Evolutionary conservation across 23 tunicate genomes (phyloP), one percentile per base, ranked within the genome.

Genomic region (Ciona savignyi): DNA sequence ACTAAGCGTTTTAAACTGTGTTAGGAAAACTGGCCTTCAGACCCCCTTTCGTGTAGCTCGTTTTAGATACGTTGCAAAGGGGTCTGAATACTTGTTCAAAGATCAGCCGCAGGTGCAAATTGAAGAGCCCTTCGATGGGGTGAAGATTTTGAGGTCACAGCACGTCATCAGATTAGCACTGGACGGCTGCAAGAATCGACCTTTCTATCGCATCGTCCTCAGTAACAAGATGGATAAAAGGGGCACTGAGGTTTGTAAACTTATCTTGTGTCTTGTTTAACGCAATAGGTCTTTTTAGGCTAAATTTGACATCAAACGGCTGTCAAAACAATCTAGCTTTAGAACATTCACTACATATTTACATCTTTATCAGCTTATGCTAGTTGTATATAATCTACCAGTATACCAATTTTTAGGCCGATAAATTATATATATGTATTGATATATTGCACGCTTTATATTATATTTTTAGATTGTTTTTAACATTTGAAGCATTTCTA

Each of bases 111-210:
- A 71, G 23, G 70, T 42, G 2, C 34, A 71, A 70, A 48, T 84
- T 22, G 2, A 4, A 1, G 61, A 78, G 62, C 34, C 60, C 20
- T 65, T 77, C 64, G 82, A 84, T 51, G 89, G 89, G n/a, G 78
- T 68, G 1, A 25, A 32, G 34, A 30, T 9, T 2, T 25, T 84
- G 33, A 77, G 70, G 42, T 23, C 34, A 0, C 23, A 77, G 24
- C 30, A 56, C 21, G 31, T 23, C 1, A 90, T 90, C 22, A 67
- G 97, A 63, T 72, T 90, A 0, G 89, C 97, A 0, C 63, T 68
- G 23, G 74, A 65, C 70, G 97, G 97, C 9, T 79, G 86, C 49
- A 70, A 81, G 4, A 90, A 90, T 64, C 85, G 90, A 33, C 85
- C 81, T 25, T 83, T 65, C 70, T 90, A 81, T 60, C 35, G 85